A percentile compares a stretch with the other conserved stretches of the same genome.
Conservation (phyloP, 2,797 vertebrate genomes). For the Pitangus sulphuratus region DNA sequence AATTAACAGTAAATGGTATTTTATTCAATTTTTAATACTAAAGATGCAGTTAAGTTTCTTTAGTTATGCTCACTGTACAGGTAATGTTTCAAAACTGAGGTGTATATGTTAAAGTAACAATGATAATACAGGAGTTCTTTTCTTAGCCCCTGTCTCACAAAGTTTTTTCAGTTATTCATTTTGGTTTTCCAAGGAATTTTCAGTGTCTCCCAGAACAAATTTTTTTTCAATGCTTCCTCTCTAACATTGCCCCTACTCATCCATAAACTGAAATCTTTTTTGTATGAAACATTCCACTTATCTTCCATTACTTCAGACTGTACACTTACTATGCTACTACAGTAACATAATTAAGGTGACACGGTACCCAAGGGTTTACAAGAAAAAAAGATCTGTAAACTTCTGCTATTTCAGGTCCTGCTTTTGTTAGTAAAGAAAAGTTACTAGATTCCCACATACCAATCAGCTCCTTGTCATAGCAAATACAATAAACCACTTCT, state of each 20-base stretch:
- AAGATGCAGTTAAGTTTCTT: neutral
- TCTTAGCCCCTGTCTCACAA: neutral
- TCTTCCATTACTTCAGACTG: neutral
- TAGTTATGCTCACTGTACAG: neutral
- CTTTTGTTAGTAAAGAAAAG: neutral
- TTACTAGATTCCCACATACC: neutral
- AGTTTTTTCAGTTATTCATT: neutral
- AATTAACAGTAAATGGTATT: neutral
- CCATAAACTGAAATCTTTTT: neutral
- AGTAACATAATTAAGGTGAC: neutral
- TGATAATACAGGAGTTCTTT: neutral
- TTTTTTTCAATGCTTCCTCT: neutral
- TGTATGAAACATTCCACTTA: neutral
- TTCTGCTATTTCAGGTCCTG: neutral
- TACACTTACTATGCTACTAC: neutral
- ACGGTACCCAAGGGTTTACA: neutral
- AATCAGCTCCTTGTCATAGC: neutral
- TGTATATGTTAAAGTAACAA: neutral
- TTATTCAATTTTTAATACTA: neutral
- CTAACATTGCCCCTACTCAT: neutral
- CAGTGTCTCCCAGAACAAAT: neutral
- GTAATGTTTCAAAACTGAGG: neutral
- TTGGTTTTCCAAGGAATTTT: neutral
- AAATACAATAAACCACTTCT: neutral
- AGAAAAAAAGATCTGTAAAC: neutral